Percentiles rank a stretch among this genome's conserved stretches.
Evolutionary conservation across 2,797 vertebrate genomes (phyloP).

Genomic region (Etheostoma perlongum): DNA sequence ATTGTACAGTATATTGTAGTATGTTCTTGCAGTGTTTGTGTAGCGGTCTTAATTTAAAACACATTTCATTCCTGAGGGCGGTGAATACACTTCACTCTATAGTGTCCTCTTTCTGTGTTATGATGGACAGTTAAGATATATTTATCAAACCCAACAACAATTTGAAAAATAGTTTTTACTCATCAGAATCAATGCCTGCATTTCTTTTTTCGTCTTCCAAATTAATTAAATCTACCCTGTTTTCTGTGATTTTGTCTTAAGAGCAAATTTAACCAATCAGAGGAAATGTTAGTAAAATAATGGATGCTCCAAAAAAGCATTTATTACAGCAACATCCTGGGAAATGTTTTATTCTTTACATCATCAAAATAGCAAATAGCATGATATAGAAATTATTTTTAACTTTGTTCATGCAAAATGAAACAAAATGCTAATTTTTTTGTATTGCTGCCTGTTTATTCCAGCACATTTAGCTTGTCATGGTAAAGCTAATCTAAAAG

Average conservation of each 20-base stretch:
- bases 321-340: neutral
- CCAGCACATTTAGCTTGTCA: neutral
- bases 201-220: slow-evolving; percentile 25
- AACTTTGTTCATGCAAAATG: slow-evolving; percentile 6
- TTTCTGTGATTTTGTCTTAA: slow-evolving; percentile 8
- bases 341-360: neutral
- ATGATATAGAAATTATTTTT: neutral
- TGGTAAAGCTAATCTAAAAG: neutral
- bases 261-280: slow-evolving; percentile 44
- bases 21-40: slow-evolving; percentile 17
- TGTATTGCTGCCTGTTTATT: slow-evolving; percentile 1
- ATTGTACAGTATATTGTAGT: neutral
- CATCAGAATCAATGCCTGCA: neutral
- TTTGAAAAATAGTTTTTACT: slow-evolving; percentile 25
- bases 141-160: slow-evolving; percentile 22
- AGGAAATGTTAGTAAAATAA: neutral
- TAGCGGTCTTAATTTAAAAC: slow-evolving; percentile 4
- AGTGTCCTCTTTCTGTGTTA: neutral
- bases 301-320: slow-evolving; percentile 3
- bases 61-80: slow-evolving; percentile 10
- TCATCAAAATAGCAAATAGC: neutral
- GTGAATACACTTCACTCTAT: slow-evolving; percentile 2
- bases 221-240: slow-evolving; percentile 19
- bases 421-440: neutral
- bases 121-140: slow-evolving; percentile 22